Percentiles rank a stretch among this genome's conserved stretches.
phyloP scores from a whole-genome alignment of 1,140 invertebrate species.

The Drosophila athabasca region DNA sequence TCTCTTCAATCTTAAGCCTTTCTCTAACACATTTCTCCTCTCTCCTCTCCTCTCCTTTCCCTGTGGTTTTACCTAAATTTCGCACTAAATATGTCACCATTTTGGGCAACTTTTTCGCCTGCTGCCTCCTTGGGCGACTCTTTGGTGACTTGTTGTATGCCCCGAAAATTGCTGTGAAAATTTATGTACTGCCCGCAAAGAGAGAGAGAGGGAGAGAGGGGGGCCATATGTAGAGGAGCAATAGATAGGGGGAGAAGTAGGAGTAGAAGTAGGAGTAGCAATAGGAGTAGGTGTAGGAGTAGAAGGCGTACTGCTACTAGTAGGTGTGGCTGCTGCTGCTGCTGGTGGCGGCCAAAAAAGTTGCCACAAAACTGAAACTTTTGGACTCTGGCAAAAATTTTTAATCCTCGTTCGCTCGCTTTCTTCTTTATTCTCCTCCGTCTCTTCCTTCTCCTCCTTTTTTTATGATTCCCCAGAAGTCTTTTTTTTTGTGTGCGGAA shows the following conservation, averaged over 20 bases:
- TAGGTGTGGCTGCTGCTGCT: conserved; percentile 9
- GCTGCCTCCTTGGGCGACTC: conserved; percentile 14
- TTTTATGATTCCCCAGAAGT: conserved; percentile 40
- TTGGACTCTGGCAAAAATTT: conserved; percentile 52
- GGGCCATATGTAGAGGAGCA: conserved; percentile 32
- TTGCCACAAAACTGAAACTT: conserved; percentile 79
- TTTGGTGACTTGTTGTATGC: conserved; percentile 51
- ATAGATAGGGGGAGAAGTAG: not conserved
- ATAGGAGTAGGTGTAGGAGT: conserved; percentile 18
- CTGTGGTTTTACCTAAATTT: too few species aligned
- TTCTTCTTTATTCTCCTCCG: conserved; percentile 29
- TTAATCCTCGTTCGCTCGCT: conserved; percentile 49
- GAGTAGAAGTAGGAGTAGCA: not conserved
- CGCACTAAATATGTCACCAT: conserved; percentile 1
- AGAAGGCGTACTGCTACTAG: too few species aligned
- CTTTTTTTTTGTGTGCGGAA: conserved; percentile 28
- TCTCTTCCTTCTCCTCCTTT: conserved; percentile 11
- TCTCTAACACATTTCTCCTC: too few species aligned
- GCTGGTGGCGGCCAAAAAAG: conserved; percentile 70
- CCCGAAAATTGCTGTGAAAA: conserved; percentile 63
- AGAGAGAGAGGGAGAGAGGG: conserved; percentile 13
- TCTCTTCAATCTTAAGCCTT: too few species aligned
- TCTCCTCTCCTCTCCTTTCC: too few species aligned
- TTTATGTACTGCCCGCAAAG: conserved; percentile 60
- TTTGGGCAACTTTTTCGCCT: conserved; percentile 10